Conservation (phyloP, 2,888 invertebrate genomes). For the Orgyia antiqua region DNA sequence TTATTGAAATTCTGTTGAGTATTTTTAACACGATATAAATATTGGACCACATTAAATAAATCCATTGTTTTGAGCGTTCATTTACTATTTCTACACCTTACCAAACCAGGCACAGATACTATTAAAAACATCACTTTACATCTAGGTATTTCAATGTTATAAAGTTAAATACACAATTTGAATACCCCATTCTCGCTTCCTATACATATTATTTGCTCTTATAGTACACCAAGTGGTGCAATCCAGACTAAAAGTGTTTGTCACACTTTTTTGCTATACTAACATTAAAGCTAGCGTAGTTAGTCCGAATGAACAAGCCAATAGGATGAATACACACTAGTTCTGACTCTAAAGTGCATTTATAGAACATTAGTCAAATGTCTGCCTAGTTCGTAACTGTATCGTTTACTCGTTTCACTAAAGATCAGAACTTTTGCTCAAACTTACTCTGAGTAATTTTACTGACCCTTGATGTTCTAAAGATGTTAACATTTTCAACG, state of each 20-base stretch:
- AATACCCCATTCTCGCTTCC: conserved; percentile 5
- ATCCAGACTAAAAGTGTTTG: conserved; percentile 16
- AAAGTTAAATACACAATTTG: conserved; percentile 5
- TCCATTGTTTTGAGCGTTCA: conserved; percentile 17
- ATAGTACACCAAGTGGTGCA: conserved; percentile 15
- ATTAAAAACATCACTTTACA: conserved; percentile 1
- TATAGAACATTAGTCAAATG: conserved; percentile 1
- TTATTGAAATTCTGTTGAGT: no score
- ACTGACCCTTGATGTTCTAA: not conserved
- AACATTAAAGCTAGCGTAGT: conserved; percentile 20
- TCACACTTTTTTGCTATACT: conserved; percentile 18
- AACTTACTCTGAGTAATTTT: conserved; percentile 1
- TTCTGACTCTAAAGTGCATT: conserved; percentile 3
- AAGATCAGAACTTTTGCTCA: conserved; percentile 5
- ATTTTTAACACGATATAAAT: no score
- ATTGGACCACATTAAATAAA: conserved; percentile 29
- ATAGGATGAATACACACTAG: conserved; percentile 2
- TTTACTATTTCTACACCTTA: conserved; percentile 25
- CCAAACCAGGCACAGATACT: conserved; percentile 58
- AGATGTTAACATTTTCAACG: not conserved
- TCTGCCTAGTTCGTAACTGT: conserved; percentile 1
- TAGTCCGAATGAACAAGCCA: conserved; percentile 16
- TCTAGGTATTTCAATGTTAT: conserved; percentile 18
- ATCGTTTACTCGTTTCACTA: conserved; percentile 2
- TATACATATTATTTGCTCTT: conserved; percentile 6